A percentile compares a stretch with the other conserved stretches of the same genome.
These are phyloP conservation scores for Lasioglossum malachurum DNA, from an alignment of 2,888 invertebrate genomes.

Conservation along the genomic window DNA sequence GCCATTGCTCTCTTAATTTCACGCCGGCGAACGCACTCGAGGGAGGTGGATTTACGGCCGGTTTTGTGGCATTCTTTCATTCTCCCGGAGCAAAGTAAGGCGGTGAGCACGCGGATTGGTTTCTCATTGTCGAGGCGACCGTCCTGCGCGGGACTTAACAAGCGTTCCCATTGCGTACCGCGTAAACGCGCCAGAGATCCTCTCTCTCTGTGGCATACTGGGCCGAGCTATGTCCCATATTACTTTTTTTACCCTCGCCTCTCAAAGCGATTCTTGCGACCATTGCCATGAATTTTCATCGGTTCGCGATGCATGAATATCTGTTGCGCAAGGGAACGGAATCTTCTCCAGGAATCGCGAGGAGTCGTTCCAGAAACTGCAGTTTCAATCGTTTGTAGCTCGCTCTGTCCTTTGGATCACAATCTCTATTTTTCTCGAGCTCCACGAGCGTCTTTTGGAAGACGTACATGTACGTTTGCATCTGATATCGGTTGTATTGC, in stretches of 20 bases:
- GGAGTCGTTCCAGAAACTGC: neutral
- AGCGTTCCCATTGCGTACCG: slow-evolving; percentile 47
- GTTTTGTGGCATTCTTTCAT: slow-evolving; percentile 58
- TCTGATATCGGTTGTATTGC: neutral
- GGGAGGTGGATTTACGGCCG: slow-evolving; percentile 75
- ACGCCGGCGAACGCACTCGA: slow-evolving; percentile 74
- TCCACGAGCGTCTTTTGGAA: neutral
- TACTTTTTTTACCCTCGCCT: slow-evolving; percentile 1
- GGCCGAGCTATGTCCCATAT: slow-evolving; percentile 50
- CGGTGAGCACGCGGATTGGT: slow-evolving; percentile 67
- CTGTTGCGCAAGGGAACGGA: slow-evolving; percentile 1
- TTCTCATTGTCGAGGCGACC: slow-evolving; percentile 59
- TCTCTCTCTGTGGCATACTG: slow-evolving; percentile 31
- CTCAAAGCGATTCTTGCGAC: neutral
- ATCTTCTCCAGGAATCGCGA: neutral
- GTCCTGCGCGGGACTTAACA: slow-evolving; percentile 33
- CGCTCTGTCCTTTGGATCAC: neutral
- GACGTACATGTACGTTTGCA: neutral
- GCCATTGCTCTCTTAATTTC: slow-evolving; percentile 76
- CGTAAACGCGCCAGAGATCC: slow-evolving; percentile 33
- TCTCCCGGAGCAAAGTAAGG: slow-evolving; percentile 58
- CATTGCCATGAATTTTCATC: neutral
- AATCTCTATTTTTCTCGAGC: neutral
- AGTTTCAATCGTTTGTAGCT: neutral
- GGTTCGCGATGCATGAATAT: neutral